Base-by-base conservation (phyloP, 2,113 vertebrate genomes). In the Apaloderma vittatum region DNA sequence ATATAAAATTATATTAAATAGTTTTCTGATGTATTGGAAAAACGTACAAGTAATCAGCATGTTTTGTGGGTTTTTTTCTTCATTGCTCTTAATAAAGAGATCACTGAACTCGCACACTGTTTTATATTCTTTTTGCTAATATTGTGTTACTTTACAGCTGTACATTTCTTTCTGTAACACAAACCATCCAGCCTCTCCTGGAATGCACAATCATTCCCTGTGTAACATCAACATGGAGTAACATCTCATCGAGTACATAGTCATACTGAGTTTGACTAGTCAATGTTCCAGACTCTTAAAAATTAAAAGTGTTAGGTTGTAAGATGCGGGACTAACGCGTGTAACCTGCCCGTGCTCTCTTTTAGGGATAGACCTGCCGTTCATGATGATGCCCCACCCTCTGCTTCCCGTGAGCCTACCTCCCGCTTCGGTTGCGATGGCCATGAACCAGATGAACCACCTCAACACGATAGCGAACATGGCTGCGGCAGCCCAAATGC, bases 401-500 rank as follows among this genome's bases (percentile, higher is more conserved):
- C 98, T 99, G 91, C 98, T 99, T 90, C 99, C 99, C 12, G 98
- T 99, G 97, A 99, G 99, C 98, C 98, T 99, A 97, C 99, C 99
- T 95, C 98, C 99, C 15, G 99, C 99, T 93, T 99, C 98, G 34
- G 99, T 99, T 67, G 99, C 99, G 87, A 99, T 99, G 99, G 99
- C 99, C 78, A 99, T 99, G 99, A 99, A 99, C 97, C 99, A 99
- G 98, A 99, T 99, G 99, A 99, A 98, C 98, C 99, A 99, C 97
- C 98, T 99, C 92, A 99, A 99, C 93, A 98, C 98, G 66, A 99
- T 99, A 62, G 98, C 99, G 68, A 99, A 99, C 97, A 99, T 99
- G 99, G 99, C 99, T 15, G 98, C 98, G 49, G 98, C 98, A 78
- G 99, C 99, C 63, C 99, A 99, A 97, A 98, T 98, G 98, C 98